A percentile compares a stretch with the other conserved stretches of the same genome.
These are phyloP conservation scores for Psilopogon haemacephalus DNA, from an alignment of 2,113 vertebrate genomes.

Conservation along the genomic window DNA sequence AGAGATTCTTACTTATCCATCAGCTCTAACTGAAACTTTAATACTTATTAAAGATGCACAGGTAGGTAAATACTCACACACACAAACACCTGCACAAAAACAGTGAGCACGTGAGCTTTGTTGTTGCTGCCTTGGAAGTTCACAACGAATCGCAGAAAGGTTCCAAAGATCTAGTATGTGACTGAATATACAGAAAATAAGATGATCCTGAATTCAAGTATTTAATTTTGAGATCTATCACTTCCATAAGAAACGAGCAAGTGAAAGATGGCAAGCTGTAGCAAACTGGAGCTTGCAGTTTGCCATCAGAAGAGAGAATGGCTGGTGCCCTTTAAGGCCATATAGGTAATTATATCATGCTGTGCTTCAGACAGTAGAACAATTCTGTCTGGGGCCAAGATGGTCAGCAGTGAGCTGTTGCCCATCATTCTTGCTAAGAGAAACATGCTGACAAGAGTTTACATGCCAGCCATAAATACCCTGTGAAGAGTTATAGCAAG, in stretches of 20 bases:
- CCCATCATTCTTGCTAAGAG: neutral
- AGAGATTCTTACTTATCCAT: neutral
- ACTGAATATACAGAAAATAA: neutral
- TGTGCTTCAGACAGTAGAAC: neutral
- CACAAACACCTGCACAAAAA: neutral
- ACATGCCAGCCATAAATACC: neutral
- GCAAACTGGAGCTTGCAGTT: neutral
- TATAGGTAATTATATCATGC: rapidly evolving
- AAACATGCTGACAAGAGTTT: neutral
- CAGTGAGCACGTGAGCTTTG: rapidly evolving
- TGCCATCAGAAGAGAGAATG: neutral
- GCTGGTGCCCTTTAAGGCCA: neutral
- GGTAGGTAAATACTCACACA: neutral
- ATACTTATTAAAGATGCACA: neutral
- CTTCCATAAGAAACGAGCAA: neutral
- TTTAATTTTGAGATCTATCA: neutral
- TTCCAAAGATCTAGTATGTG: neutral
- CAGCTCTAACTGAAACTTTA: neutral
- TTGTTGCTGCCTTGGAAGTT: neutral
- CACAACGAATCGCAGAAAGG: neutral
- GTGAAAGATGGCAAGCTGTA: neutral
- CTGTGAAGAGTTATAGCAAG: neutral
- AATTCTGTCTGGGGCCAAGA: neutral
- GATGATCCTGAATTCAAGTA: neutral
- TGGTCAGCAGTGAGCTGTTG: neutral